Evolutionary conservation across 2,113 vertebrate species (phyloP), one percentile per base, ranked within the genome.

Genomic region (Tricholaema leucomelas): DNA sequence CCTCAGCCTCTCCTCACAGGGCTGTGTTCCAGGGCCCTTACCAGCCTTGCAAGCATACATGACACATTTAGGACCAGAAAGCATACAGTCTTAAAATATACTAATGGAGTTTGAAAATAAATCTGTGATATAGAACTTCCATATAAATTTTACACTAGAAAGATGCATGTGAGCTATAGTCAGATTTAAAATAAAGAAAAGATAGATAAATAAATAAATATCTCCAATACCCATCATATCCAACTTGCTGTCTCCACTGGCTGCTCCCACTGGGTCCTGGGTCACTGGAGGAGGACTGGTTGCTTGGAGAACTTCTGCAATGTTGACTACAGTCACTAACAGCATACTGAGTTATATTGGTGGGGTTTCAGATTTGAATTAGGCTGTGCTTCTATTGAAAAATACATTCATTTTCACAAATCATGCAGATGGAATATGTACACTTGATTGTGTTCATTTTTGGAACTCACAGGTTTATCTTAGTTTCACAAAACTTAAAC

Each of bases 241-340:
- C 98, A 77, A 98, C 98, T 98, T 98, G 98, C 42, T 99, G 99
- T 90, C 98, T 98, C 99, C 99, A 99, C 44, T 98, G 98, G 97
- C 98, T 96, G 71, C 98, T 99, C 54, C 98, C 98, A 0, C 98
- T 98, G 3, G 99, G 99, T 56, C 99, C 99, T 4, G 99, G 99
- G 92, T 99, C 99, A 33, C 99, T 99, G 96, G 99, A 99, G 35
- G 99, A 99, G 1, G 99, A 99, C 94, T 99, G 99, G 98, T 99
- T 99, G 97, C 99, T 99, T 7, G 99, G 99, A 35, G 99, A 99
- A 95, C 98, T 99, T 95, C 99, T 98, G 97, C 97, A 99, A 97
- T 97, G 97, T 75, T 98, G 97, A 94, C 50, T 64, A 91, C 56
- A 96, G 87, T 98, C 95, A 97, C 91, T 97, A 94, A 97, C 95